Evolutionary conservation across 2,797 vertebrate species (phyloP), one percentile per base, ranked within the genome.

Genomic region (Coregonus sp.): DNA sequence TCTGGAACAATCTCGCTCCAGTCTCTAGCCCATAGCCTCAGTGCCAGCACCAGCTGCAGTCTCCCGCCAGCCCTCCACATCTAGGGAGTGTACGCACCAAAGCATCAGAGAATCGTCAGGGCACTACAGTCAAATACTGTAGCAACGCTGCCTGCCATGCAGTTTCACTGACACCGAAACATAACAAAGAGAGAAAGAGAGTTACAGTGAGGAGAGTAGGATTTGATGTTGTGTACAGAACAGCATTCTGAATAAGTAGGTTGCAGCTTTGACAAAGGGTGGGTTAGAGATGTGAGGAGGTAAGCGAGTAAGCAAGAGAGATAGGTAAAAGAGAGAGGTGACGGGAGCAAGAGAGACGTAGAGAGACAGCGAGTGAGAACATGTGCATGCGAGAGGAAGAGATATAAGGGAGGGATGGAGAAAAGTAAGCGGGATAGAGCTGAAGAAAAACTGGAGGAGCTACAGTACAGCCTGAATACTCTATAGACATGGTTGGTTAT

Each of bases 1-100:
- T 89, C 80, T 74, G 80, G 85, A 88, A 87, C 77, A 81, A 80
- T 86, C 82, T 81, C 12, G 73, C 69, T 40, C 75, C 82, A 78
- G 80, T 84, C 78, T 47, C 9, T 80, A 80, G 81, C 82, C 84
- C 87, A 81, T 72, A 87, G 86, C 82, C 78, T 82, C 75, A 75
- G 78, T 72, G 85, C 80, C 78, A 82, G 80, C 54, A 86, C 75
- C 35, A 75, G 80, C 79, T 84, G 84, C 80, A 69, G 73, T 56
- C 66, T 72, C 77, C 85, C 81, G 80, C 75, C 79, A 84, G 82
- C 79, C 75, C 37, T 79, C 71, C 80, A 83, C 76, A 75, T 73
- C 80, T 70, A 72, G 54, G 37, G 69, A 79, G 54, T 25, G 31
- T 82, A 79, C 68, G 77, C 80, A 79, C 76, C 86, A 84, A 69